Conservation (phyloP, 1,140 invertebrate genomes). For the Diuraphis noxia region DNA sequence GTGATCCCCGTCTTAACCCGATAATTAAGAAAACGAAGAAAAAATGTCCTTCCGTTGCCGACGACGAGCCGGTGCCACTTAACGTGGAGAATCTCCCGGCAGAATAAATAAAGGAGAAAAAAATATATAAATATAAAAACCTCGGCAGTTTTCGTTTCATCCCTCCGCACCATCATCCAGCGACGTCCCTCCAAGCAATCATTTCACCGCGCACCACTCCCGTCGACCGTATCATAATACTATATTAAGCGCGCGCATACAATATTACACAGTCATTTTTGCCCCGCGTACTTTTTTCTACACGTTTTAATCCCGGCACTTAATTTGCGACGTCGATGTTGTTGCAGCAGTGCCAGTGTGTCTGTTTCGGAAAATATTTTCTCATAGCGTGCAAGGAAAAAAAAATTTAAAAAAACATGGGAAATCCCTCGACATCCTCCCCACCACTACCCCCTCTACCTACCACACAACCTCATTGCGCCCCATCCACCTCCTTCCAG, state of each 20-base stretch:
- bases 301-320: conserved; percentile 47
- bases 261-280: not conserved
- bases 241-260: not conserved
- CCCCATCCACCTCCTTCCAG: not conserved
- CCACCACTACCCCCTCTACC: too few relatives aligned
- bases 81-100: not conserved
- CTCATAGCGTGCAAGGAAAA: not conserved
- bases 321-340: conserved; percentile 48
- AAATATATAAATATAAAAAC: not conserved
- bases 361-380: not conserved
- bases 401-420: conserved; percentile 22
- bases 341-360: too few relatives aligned
- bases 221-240: not conserved
- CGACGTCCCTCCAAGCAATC: not conserved
- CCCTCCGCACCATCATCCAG: too few relatives aligned
- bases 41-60: not conserved
- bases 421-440: not conserved
- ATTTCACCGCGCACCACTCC: too few relatives aligned
- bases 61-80: not conserved
- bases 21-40: conserved; percentile 51
- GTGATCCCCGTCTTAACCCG: conserved; percentile 52
- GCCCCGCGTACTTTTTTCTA: not conserved
- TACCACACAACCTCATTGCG: not conserved
- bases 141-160: not conserved
- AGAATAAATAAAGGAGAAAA: conserved; percentile 25